These are phyloP conservation scores for Pelusios castaneus DNA, from an alignment of 2,113 vertebrate genomes.

Conservation along the genomic window DNA sequence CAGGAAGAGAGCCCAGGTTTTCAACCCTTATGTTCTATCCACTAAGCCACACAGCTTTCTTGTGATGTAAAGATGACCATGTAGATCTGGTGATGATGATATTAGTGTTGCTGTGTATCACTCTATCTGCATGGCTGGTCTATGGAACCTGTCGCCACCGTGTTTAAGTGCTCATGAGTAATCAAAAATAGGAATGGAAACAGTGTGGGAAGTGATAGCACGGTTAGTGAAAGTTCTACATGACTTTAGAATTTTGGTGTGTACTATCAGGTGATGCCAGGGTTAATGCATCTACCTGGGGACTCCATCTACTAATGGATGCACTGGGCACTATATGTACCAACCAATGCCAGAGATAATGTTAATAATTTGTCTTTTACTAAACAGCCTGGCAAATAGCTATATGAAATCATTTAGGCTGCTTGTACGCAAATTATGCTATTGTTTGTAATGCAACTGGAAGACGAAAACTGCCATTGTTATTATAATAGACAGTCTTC, in stretches of 20 bases:
- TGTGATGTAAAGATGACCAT: not conserved
- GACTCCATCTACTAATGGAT: not conserved
- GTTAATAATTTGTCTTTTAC: not conserved
- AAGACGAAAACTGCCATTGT: not conserved
- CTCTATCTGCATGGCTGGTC: not conserved
- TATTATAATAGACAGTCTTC: not conserved
- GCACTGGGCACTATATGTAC: not conserved
- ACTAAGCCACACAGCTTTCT: not conserved
- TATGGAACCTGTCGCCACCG: fast-evolving
- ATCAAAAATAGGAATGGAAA: constrained; percentile 3
- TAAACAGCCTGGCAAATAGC: not conserved
- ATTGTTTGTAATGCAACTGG: not conserved
- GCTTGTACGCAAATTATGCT: not conserved
- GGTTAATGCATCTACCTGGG: not conserved
- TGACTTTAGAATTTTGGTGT: not conserved
- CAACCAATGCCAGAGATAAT: fast-evolving
- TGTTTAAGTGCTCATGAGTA: not conserved
- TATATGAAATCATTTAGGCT: not conserved
- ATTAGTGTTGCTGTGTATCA: not conserved
- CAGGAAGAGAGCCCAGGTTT: not conserved
- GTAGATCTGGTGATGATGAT: not conserved
- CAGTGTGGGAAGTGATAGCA: fast-evolving
- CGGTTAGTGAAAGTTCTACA: not conserved
- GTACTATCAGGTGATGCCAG: not conserved
- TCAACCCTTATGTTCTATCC: not conserved